Evolutionary conservation across 1,140 invertebrate species (phyloP), one percentile per base, ranked within the genome.

Genomic region (Cydia fagiglandana): DNA sequence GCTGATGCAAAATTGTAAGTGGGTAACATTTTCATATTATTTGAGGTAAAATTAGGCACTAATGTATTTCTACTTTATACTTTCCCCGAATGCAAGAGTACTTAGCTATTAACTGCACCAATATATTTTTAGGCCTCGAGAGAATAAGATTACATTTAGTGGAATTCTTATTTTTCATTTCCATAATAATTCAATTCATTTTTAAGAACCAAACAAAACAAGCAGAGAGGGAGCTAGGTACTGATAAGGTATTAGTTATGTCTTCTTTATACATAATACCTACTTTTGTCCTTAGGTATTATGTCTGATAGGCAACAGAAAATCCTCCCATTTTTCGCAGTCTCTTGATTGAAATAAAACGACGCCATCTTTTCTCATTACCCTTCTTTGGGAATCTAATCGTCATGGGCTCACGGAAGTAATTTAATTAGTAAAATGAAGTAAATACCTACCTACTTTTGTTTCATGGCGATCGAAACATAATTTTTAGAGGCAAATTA

Each of bases 341-440:
- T n/a, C 41, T 53, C 47, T 20, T 47, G 74, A 77, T 56, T 70
- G 61, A 77, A 75, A 77, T 64, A 75, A 80, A 77, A 53, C 64
- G 47, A 15, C 64, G 34, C 74, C 53, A 77, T 80, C 76, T 75
- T 64, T 76, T 47, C 64, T 74, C 47, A 76, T 80, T 80, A 80
- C 53, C 38, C 12, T 13, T 68, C 28, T 68, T 68, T 34, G 28
- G 1, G 24, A 13, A 28, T 15, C 64, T 34, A 15, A n/a, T 24
- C 17, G 17, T 5, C 20, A 61, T 61, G 20, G 56, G 10, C 24
- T 61, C 6, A 34, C 28, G 12, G 28, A 10, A 38, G 28, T 68
- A 0, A 68, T 68, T 34, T 68, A 6, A 38, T 68, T 68, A 38
- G 12, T 4, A 38, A 68, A 30, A 68, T 5, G n/a, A 68, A 68